Conservation (phyloP, 2,113 vertebrate genomes). For the Lophotis ruficrista region DNA sequence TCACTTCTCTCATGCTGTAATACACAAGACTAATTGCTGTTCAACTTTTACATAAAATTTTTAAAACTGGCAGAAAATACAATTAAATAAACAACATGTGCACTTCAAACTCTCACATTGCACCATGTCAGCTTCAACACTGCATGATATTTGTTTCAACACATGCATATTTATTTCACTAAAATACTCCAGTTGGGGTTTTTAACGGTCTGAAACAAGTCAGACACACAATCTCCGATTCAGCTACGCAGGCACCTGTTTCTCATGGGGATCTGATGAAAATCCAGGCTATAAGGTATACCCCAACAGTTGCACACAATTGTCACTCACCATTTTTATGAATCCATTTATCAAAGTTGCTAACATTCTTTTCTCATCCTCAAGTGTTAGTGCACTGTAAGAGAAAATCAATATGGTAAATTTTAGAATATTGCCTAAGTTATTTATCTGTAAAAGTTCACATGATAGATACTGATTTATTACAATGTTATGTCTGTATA, state of each 20-base stretch:
- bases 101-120: background rate
- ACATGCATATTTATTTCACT: background rate
- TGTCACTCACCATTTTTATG: constrained; percentile 90
- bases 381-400: constrained; percentile 90
- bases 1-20: background rate
- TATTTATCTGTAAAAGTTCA: background rate
- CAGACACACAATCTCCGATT: background rate
- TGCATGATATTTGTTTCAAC: background rate
- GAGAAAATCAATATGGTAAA: constrained; percentile 16
- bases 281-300: background rate
- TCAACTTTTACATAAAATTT: background rate
- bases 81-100: background rate
- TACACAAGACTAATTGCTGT: background rate
- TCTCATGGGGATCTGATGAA: background rate
- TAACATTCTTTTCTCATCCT: constrained; percentile 92
- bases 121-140: background rate
- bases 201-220: background rate
- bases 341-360: constrained; percentile 92
- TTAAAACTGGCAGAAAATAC: background rate
- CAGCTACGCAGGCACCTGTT: background rate
- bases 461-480: background rate
- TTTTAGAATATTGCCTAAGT: background rate
- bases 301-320: background rate
- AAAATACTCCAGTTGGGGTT: background rate
- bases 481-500: background rate